Conservation (phyloP, 2,113 vertebrate species). For the Siniperca knerii region DNA sequence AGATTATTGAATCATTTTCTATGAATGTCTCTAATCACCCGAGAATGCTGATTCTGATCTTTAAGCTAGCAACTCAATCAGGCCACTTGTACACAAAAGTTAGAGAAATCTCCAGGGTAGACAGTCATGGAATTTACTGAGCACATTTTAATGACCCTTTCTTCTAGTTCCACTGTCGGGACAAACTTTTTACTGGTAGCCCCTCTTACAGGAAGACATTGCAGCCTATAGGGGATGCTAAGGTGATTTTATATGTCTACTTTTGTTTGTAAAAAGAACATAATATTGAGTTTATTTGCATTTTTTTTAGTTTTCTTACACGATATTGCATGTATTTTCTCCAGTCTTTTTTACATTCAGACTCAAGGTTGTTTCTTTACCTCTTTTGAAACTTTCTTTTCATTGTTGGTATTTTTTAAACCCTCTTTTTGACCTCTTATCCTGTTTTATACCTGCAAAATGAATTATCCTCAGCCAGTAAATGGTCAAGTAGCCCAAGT, state of each 20-base stretch:
- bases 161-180: no score
- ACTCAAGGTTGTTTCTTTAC: neutral
- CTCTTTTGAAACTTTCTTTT: neutral
- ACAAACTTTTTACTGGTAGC: neutral
- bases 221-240: no score
- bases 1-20: neutral
- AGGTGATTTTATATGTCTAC: neutral
- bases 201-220: neutral
- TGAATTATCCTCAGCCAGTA: neutral
- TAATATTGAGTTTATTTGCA: neutral
- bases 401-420: no score
- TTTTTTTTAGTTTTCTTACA: neutral
- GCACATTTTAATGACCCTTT: neutral
- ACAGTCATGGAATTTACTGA: neutral
- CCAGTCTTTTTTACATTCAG: neutral
- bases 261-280: neutral
- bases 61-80: neutral
- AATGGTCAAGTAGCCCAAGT: neutral
- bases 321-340: neutral
- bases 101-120: neutral
- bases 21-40: neutral
- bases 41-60: neutral
- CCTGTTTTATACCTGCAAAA: neutral
- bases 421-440: neutral
- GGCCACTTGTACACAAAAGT: neutral